These are phyloP conservation scores for Drosophila leontia DNA, from an alignment of 1,140 invertebrate genomes.

Conservation along the genomic window DNA sequence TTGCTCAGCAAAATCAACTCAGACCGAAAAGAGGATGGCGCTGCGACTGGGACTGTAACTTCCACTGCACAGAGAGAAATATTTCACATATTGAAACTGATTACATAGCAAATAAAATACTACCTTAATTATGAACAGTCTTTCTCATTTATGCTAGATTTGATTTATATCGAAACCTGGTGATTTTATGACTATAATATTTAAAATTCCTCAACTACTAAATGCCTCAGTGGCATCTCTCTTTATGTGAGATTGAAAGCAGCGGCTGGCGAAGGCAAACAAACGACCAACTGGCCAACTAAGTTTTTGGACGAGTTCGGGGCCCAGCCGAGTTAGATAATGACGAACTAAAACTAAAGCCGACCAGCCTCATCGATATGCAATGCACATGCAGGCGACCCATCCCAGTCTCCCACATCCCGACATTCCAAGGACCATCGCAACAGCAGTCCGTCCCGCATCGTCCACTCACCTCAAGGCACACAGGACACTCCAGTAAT, in stretches of 20 bases:
- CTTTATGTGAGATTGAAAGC: not conserved
- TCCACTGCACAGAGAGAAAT: not conserved
- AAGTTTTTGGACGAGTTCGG: conserved; percentile 55
- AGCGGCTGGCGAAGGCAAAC: conserved; percentile 67
- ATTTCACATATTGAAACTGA: not conserved
- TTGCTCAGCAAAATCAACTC: conserved; percentile 77
- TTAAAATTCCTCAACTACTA: not conserved
- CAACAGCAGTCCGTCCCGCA: conserved; percentile 1
- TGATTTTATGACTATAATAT: not conserved
- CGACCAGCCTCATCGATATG: conserved; percentile 77
- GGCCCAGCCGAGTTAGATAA: conserved; percentile 70
- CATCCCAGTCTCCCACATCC: not conserved
- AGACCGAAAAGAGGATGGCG: conserved; percentile 54
- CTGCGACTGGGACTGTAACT: conserved; percentile 13
- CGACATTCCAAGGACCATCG: conserved; percentile 13
- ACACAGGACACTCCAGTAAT: conserved; percentile 86
- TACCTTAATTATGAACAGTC: not conserved
- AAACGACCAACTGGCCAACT: conserved; percentile 65
- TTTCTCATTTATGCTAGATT: not conserved
- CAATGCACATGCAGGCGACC: conserved; percentile 58
- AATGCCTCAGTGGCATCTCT: not conserved
- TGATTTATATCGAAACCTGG: not conserved
- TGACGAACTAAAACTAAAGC: conserved; percentile 77
- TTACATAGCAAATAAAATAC: not conserved
- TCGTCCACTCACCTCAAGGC: conserved; percentile 84